Evolutionary conservation across 2,797 vertebrate genomes (phyloP), one percentile per base, ranked within the genome.

Genomic region (Muraenolepis orangiensis): DNA sequence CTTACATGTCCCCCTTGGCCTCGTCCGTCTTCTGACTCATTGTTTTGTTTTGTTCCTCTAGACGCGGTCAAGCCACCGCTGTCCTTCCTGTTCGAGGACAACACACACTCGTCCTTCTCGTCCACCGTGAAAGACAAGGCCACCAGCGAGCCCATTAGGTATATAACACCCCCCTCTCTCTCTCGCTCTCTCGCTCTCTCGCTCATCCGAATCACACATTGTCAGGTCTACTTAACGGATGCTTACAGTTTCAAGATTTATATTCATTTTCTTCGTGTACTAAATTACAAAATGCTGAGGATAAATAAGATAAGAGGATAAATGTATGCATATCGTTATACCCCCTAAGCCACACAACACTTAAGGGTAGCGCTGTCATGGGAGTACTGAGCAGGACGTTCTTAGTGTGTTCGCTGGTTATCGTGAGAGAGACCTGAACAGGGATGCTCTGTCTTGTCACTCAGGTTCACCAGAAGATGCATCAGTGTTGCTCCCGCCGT

Each of bases 81-180:
- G 61, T 95, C 95, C 46, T 99, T 97, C 66, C 91, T 99, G 36
- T 98, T 98, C 90, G 98, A 99, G 90, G 98, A 99, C 81, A 98
- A 98, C 92, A 98, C 96, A 10, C 95, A 97, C 91, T 98, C 96
- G 74, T 99, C 96, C 76, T 96, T 97, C 86, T 99, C 97, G 67
- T 99, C 98, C 70, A 98, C 97, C 23, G 98, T 99, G 75, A 99
- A 99, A 90, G 98, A 99, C 89, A 99, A 99, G 95, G 98, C 98
- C 85, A 98, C 98, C 76, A 98, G 97, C 87, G 98, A 99, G 87
- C 93, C 95, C 74, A 99, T 99, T 93, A 96, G 97, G 98, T 98
- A 92, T 61, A 7, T 12, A 38, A 7, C 6, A 7, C 5, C 38
- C 38, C 23, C 67, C 26, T 20, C 28, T 26, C 6, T 26, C 64